Percentiles rank a stretch among this genome's conserved stretches.
Conservation (phyloP, 2,888 invertebrate genomes). For the Laspeyria flexula region DNA sequence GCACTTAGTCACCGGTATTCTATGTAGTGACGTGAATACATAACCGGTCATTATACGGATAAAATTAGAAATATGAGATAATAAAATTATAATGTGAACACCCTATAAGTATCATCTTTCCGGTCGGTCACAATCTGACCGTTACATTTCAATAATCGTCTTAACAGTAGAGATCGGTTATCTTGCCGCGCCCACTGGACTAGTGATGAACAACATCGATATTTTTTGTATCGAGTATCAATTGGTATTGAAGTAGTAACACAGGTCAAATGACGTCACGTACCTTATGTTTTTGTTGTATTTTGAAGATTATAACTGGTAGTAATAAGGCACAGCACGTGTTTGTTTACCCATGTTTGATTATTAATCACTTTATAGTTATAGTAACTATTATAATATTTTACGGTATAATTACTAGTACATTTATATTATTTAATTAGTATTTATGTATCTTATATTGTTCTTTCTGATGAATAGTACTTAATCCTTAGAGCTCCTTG, state of each 20-base stretch:
- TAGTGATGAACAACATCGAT: slow-evolving; percentile 62
- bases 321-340: background rate
- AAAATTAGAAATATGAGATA: background rate
- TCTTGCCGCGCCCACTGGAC: slow-evolving; percentile 76
- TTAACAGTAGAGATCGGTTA: slow-evolving; percentile 82
- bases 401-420: background rate
- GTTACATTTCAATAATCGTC: slow-evolving; percentile 87
- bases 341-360: background rate
- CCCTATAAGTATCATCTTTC: slow-evolving; percentile 67
- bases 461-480: too few species aligned
- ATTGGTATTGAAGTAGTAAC: slow-evolving; percentile 1
- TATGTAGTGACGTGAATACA: too few species aligned
- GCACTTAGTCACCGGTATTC: too few species aligned
- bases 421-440: too few species aligned
- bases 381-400: background rate
- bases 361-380: background rate
- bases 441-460: too few species aligned
- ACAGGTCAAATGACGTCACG: slow-evolving; percentile 6
- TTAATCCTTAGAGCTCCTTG: too few species aligned
- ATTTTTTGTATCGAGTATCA: background rate
- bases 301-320: background rate
- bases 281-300: background rate
- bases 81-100: slow-evolving; percentile 36
- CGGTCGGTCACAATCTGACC: slow-evolving; percentile 85
- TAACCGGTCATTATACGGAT: too few species aligned